A percentile compares a stretch with the other conserved stretches of the same genome.
Evolutionary conservation across 2,888 invertebrate genomes (phyloP).

Genomic region (Brassicogethes aeneus): DNA sequence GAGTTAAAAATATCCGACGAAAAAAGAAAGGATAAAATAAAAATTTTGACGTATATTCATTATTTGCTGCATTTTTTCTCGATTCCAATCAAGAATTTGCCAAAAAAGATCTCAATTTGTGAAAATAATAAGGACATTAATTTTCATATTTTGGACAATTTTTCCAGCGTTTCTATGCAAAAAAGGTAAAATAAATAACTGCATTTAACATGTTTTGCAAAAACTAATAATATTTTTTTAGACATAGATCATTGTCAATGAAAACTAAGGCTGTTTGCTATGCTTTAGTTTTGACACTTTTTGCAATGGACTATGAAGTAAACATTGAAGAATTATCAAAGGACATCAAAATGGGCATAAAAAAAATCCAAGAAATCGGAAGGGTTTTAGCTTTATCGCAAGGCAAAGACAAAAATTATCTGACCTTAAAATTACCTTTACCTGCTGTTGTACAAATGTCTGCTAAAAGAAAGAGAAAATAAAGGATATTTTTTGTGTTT

Average conservation of each 20-base stretch:
- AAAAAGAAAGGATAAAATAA: slow-evolving; percentile 21
- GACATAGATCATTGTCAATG: slow-evolving; percentile 33
- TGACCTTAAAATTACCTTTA: slow-evolving; percentile 30
- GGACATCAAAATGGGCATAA: slow-evolving; percentile 30
- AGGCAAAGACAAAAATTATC: slow-evolving; percentile 18
- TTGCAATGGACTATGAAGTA: slow-evolving; percentile 29
- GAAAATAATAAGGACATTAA: slow-evolving; percentile 28
- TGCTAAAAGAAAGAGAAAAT: slow-evolving; percentile 21
- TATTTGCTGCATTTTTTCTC: slow-evolving; percentile 29
- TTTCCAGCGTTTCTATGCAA: too few species aligned
- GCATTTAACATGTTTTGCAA: too few species aligned
- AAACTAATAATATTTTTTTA: slow-evolving; percentile 23
- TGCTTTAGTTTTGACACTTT: slow-evolving; percentile 31
- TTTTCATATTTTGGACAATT: slow-evolving; percentile 29
- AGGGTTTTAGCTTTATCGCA: slow-evolving; percentile 30
- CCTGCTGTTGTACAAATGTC: slow-evolving; percentile 25
- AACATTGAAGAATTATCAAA: slow-evolving; percentile 28
- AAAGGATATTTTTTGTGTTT: too few species aligned
- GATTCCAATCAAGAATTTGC: slow-evolving; percentile 23
- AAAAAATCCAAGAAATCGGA: slow-evolving; percentile 32
- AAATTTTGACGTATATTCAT: slow-evolving; percentile 32
- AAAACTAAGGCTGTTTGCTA: slow-evolving; percentile 35
- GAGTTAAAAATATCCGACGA: slow-evolving; percentile 11
- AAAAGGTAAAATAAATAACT: too few species aligned
- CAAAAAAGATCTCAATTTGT: slow-evolving; percentile 28